These are phyloP conservation scores for Cossypha polioptera DNA, from an alignment of 2,797 vertebrate species.

Conservation along the genomic window DNA sequence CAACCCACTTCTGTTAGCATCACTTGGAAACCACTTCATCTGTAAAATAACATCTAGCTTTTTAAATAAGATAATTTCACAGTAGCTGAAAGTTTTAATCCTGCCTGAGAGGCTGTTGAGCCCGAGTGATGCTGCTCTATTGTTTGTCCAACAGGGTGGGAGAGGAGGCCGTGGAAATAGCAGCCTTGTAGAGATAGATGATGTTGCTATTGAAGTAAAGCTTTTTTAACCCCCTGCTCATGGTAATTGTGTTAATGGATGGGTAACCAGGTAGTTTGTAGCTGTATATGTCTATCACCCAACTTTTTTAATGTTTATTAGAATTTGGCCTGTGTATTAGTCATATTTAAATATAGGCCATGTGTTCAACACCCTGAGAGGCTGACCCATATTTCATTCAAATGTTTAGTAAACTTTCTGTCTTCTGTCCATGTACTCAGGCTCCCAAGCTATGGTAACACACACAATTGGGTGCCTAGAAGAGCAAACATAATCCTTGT, in stretches of 20 bases:
- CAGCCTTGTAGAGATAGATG: background rate
- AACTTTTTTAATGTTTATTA: constrained; percentile 12
- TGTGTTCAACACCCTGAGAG: background rate
- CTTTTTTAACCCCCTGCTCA: background rate
- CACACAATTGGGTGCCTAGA: background rate
- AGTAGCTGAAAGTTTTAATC: background rate
- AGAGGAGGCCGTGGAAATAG: background rate
- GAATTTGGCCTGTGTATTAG: background rate
- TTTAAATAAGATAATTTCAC: background rate
- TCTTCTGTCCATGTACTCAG: background rate
- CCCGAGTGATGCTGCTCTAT: background rate
- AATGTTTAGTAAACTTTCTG: constrained; percentile 21
- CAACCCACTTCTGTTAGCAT: background rate
- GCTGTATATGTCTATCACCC: background rate
- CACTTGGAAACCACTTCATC: background rate
- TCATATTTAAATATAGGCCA: constrained; percentile 23
- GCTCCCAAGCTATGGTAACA: background rate
- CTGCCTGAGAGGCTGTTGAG: background rate
- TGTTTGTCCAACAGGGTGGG: background rate
- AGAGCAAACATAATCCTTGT: background rate
- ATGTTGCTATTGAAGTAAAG: background rate
- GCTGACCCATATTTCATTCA: constrained; percentile 31
- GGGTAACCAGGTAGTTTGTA: background rate
- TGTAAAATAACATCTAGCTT: background rate
- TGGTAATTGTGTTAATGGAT: background rate